Base-by-base conservation (phyloP, 2,888 invertebrate genomes). In the Scaeva pyrastri region DNA sequence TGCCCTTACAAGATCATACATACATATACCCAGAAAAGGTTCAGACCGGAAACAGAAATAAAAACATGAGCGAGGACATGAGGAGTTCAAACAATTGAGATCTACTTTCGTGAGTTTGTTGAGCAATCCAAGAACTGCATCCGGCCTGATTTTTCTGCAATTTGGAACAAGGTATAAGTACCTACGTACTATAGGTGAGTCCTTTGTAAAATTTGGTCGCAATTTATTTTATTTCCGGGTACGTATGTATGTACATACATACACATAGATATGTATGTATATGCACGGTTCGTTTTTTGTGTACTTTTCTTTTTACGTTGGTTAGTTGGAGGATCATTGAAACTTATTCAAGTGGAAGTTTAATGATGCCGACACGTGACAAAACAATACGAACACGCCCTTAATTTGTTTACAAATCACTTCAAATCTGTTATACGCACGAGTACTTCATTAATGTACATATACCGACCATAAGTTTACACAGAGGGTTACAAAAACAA, bases 381-480 rank as follows among this genome's bases (percentile, higher is more conserved):
- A 73, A 52, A 79, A 84, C 88, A 88, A 89, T 88, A 77, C 74
- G 70, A 41, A 91, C 91, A 91, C 90, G 91, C 91, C 91, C 91
- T 91, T 91, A 91, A 92, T 92, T 92, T 92, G 92, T 92, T 92
- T 92, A 90, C 92, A 92, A 92, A 92, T 92, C 92, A 92, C 92
- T 92, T 92, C 91, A 92, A 90, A 91, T 91, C 91, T 89, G 90
- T 90, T 90, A 90, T 89, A 89, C 90, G 91, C 90, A 91, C 90
- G 90, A 89, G 90, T 89, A 89, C 90, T 88, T 90, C 89, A 84
- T 88, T 86, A 84, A 41, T 74, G 77, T 82, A 71, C 74, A 77
- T 64, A 86, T 73, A 81, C 81, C 85, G 64, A 81, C 81, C 85
- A 70, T 77, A 82, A 82, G 77, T 80, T 75, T 50, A 76, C 58